Conservation (phyloP, 1,140 invertebrate species). For the Berghia stephanieae region DNA sequence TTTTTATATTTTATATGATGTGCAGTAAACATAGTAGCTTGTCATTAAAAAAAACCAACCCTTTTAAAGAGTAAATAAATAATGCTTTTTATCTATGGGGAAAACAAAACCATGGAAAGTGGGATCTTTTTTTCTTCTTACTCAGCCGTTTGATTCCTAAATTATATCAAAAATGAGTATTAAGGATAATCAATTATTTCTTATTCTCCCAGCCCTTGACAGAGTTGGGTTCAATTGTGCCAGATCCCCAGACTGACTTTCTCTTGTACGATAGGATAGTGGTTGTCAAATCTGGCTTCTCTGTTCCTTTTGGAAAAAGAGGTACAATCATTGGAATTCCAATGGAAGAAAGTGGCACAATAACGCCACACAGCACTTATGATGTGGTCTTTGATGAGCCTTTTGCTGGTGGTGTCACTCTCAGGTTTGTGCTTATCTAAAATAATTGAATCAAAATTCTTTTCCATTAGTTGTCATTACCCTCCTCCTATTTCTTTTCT, state of each 20-base stretch:
- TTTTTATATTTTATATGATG: too few relatives aligned
- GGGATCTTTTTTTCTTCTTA: conserved; percentile 13
- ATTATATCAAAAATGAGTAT: background rate
- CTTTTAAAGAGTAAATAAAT: too few relatives aligned
- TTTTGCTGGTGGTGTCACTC: conserved; percentile 75
- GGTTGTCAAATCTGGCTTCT: conserved; percentile 76
- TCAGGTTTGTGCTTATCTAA: conserved; percentile 48
- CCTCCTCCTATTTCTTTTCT: too few relatives aligned
- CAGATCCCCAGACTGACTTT: conserved; percentile 76
- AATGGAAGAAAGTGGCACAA: conserved; percentile 63
- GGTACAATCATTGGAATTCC: conserved; percentile 81
- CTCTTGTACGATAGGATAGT: conserved; percentile 85
- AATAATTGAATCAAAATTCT: too few relatives aligned
- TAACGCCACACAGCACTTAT: conserved; percentile 70
- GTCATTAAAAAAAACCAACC: too few relatives aligned
- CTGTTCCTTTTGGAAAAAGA: conserved; percentile 81
- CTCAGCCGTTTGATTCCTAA: too few relatives aligned
- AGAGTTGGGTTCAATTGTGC: conserved; percentile 61
- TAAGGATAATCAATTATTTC: background rate
- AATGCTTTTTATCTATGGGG: too few relatives aligned
- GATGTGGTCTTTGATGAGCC: conserved; percentile 82
- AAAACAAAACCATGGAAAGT: too few relatives aligned
- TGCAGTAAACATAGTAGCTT: too few relatives aligned
- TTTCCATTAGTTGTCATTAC: too few relatives aligned
- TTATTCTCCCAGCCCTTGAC: conserved; percentile 53